These are phyloP conservation scores for Sceloporus tristichus DNA, from an alignment of 2,113 vertebrate genomes.

Conservation along the genomic window DNA sequence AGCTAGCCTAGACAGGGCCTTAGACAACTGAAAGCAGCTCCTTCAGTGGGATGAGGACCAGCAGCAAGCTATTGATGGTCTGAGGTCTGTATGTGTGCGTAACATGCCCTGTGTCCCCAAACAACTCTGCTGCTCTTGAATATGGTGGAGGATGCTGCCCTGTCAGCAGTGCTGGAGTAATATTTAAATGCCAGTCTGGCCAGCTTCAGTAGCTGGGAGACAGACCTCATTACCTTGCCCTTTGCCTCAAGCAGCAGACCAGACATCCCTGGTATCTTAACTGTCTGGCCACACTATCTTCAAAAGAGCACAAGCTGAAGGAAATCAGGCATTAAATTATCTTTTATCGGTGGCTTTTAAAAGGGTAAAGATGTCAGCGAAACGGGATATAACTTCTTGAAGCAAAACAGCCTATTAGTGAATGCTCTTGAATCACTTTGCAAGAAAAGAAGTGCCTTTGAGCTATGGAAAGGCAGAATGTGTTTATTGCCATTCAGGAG, in stretches of 20 bases:
- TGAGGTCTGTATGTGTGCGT: too few relatives aligned
- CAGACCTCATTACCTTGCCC: not conserved
- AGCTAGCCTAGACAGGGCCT: too few relatives aligned
- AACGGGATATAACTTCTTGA: slow-evolving; percentile 37
- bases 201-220: too few relatives aligned
- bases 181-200: too few relatives aligned
- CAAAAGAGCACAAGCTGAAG: slow-evolving; percentile 28
- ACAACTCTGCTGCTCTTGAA: too few relatives aligned
- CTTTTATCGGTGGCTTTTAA: slow-evolving; percentile 16
- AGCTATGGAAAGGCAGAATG: not conserved
- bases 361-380: slow-evolving; percentile 24
- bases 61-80: too few relatives aligned
- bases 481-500: not conserved
- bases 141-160: too few relatives aligned
- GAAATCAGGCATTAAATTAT: slow-evolving; percentile 30
- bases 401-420: slow-evolving; percentile 30
- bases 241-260: not conserved
- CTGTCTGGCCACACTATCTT: not conserved
- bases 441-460: not conserved
- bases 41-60: too few relatives aligned
- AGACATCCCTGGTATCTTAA: slow-evolving; percentile 11
- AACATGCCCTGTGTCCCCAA: too few relatives aligned
- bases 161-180: too few relatives aligned
- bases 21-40: not conserved
- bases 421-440: not conserved